Evolutionary conservation across 2,113 vertebrate species (phyloP), one percentile per base, ranked within the genome.

Genomic region (Hippoglossus stenolepis): DNA sequence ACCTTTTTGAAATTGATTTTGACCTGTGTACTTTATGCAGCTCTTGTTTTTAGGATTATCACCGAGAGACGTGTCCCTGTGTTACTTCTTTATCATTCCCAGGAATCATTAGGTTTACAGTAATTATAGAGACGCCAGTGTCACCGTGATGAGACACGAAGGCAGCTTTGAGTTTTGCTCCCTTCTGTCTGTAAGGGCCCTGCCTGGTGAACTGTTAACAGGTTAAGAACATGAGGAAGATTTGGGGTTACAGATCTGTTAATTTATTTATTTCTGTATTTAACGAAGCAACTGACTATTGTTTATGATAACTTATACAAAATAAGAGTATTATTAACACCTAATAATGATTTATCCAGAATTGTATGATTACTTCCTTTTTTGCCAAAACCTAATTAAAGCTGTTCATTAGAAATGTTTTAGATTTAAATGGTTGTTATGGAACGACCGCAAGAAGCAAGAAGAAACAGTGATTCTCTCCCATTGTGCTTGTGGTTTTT

Each of bases 261-360:
- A 31, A 64, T 90, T 89, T 92, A 88, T 91, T 90, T 87, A 82
- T 90, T 88, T 87, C 66, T 89, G 72, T 90, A 84, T 88, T 89
- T 91, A 89, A 90, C 68, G 60, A 87, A 83, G 66, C 57, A 80
- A 77, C 74, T 80, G 74, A 61, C 64, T 84, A 85, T 82, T 83
- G 70, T 87, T 91, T 86, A 81, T 86, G 65, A 82, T 85, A 80
- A 89, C 40, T 78, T 85, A 86, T 84, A 73, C 62, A 70, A 45
- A 82, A 83, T 77, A 80, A 82, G 79, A 90, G 60, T 88, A 85
- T 86, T 91, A 92, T 75, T 90, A 87, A 91, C 84, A 84, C 23
- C 43, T 72, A 72, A 72, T 70, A 68, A 69, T 80, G 70, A 85
- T 90, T 86, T 82, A 91, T 87, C 82, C 70, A 83, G 65, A 85